Evolutionary conservation across 2,113 vertebrate genomes (phyloP).

Genomic region (Etia nguti): DNA sequence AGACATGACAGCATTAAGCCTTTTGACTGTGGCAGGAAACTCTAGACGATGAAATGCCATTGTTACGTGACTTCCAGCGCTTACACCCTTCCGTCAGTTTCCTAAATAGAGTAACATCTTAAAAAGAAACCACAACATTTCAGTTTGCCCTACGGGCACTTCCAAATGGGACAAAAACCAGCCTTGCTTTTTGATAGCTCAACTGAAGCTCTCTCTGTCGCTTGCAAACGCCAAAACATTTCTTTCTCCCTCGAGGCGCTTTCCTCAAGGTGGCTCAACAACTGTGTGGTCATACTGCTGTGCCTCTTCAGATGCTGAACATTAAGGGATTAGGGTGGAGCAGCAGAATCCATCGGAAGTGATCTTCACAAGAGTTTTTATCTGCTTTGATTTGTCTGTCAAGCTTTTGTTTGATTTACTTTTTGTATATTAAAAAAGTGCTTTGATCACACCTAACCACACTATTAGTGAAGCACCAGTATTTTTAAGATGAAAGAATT

Average conservation of each 20-base stretch:
- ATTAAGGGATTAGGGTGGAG: slow-evolving; percentile 38
- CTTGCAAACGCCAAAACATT: slow-evolving; percentile 23
- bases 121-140: slow-evolving; percentile 56
- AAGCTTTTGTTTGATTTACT: slow-evolving; percentile 16
- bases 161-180: slow-evolving; percentile 41
- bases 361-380: not conserved
- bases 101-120: slow-evolving; percentile 47
- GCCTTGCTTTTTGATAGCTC: slow-evolving; percentile 41
- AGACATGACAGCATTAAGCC: slow-evolving; percentile 24
- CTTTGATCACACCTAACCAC: slow-evolving; percentile 58
- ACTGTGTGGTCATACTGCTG: slow-evolving; percentile 30
- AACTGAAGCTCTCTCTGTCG: slow-evolving; percentile 15
- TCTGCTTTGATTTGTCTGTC: slow-evolving; percentile 37
- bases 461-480: not conserved
- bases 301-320: slow-evolving; percentile 11
- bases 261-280: slow-evolving; percentile 39
- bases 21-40: slow-evolving; percentile 12
- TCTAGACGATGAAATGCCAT: slow-evolving; percentile 26
- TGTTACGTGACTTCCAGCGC: slow-evolving; percentile 50
- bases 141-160: slow-evolving; percentile 38
- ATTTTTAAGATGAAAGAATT: not conserved
- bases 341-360: slow-evolving; percentile 12
- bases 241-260: slow-evolving; percentile 18
- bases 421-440: not conserved
- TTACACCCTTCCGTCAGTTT: slow-evolving; percentile 45